Evolutionary conservation across 2,113 vertebrate genomes (phyloP).

Genomic region (Leptocoma aspasia): DNA sequence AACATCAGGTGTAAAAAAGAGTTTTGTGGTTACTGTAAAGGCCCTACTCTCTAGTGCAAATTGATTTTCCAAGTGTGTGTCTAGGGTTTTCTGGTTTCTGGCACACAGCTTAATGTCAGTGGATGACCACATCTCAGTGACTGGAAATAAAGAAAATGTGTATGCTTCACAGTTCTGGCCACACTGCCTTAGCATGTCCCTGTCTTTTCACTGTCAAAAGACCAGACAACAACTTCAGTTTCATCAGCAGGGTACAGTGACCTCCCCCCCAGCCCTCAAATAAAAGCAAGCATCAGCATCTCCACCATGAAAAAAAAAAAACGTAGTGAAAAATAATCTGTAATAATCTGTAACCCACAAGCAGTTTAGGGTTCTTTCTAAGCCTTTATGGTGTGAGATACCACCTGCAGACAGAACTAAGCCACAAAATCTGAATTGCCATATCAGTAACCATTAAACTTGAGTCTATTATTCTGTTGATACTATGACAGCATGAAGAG

Average conservation of each 20-base stretch:
- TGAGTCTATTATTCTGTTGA: background rate
- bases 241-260: background rate
- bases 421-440: background rate
- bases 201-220: background rate
- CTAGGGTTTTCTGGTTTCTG: background rate
- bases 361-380: background rate
- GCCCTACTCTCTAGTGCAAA: background rate
- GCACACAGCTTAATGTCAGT: background rate
- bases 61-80: background rate
- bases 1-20: background rate
- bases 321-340: accelerated
- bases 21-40: background rate
- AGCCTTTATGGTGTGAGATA: background rate
- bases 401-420: background rate
- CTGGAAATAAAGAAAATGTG: background rate
- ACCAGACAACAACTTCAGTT: background rate
- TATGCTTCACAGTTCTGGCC: background rate
- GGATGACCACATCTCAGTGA: too few species aligned
- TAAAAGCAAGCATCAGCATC: background rate
- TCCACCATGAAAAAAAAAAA: background rate
- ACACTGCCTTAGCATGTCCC: accelerated
- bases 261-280: accelerated
- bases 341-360: background rate
- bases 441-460: background rate
- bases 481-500: background rate